These are phyloP conservation scores for Siderastrea siderea DNA, from an alignment of 92 coral and sea anemone species.

Conservation along the genomic window DNA sequence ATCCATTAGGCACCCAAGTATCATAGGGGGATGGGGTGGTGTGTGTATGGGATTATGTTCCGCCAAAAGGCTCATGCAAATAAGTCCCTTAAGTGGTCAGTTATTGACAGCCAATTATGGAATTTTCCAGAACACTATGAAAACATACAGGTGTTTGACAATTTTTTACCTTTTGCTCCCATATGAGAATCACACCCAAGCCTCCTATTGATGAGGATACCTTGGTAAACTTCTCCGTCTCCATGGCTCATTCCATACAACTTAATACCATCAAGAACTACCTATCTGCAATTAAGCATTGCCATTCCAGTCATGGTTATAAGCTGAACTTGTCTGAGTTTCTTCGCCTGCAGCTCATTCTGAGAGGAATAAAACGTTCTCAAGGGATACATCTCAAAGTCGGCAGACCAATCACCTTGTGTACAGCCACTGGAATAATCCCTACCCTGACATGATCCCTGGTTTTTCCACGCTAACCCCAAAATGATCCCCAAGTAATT, in stretches of 20 bases:
- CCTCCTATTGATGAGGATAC: slow-evolving; percentile 20
- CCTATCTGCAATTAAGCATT: slow-evolving; percentile 27
- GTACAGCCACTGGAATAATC: too few relatives aligned
- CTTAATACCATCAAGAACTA: slow-evolving; percentile 8
- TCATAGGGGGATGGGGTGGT: slow-evolving; percentile 71
- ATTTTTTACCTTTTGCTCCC: slow-evolving; percentile 38
- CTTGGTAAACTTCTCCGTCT: slow-evolving; percentile 5
- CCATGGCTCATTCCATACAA: too few relatives aligned
- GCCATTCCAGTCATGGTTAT: slow-evolving; percentile 40
- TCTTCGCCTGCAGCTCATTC: slow-evolving; percentile 53
- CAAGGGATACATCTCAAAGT: slow-evolving; percentile 27
- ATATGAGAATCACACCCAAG: neutral
- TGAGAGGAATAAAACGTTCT: slow-evolving; percentile 49
- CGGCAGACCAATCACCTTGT: slow-evolving; percentile 57
- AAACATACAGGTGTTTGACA: slow-evolving; percentile 59
- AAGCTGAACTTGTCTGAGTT: slow-evolving; percentile 19
- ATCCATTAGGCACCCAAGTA: slow-evolving; percentile 63
- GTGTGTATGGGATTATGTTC: slow-evolving; percentile 59
- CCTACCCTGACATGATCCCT: too few relatives aligned
- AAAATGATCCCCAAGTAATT: too few relatives aligned
- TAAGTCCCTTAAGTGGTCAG: too few relatives aligned
- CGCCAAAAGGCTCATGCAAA: slow-evolving; percentile 51
- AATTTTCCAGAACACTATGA: slow-evolving; percentile 18
- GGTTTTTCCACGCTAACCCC: too few relatives aligned
- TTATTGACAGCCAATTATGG: too few relatives aligned